A percentile compares a stretch with the other conserved stretches of the same genome.
These are phyloP conservation scores for Porphyrio hochstetteri DNA, from an alignment of 2,113 vertebrate genomes.

Conservation along the genomic window DNA sequence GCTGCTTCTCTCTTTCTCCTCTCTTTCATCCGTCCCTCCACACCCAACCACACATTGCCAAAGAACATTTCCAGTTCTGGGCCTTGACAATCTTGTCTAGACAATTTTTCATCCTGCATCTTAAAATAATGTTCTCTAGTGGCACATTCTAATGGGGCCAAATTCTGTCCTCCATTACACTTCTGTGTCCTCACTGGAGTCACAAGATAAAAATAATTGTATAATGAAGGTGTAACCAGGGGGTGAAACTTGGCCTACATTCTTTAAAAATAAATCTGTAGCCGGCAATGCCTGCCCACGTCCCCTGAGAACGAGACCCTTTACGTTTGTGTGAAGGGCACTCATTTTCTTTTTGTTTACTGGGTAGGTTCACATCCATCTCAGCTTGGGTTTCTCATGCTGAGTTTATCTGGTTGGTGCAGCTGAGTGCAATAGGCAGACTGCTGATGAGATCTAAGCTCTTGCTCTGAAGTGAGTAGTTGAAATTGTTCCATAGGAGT, in stretches of 20 bases:
- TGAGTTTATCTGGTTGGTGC: conserved; percentile 7
- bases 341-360: not conserved
- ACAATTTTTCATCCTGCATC: not conserved
- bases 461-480: not conserved
- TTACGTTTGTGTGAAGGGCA: not conserved
- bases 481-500: conserved; percentile 10
- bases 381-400: not conserved
- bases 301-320: not conserved
- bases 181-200: not conserved
- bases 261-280: conserved; percentile 21
- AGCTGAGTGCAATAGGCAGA: not conserved
- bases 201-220: not conserved
- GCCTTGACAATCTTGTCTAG: not conserved
- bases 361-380: not conserved
- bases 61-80: not conserved
- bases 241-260: conserved; percentile 25
- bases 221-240: not conserved
- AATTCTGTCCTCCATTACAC: not conserved
- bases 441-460: conserved; percentile 12
- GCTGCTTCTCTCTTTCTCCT: not conserved
- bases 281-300: not conserved
- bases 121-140: conserved; percentile 31
- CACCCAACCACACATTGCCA: not conserved
- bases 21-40: not conserved
- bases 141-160: not conserved